Evolutionary conservation across 2,797 vertebrate species (phyloP).

Genomic region (Schizopygopsis malacanthus): DNA sequence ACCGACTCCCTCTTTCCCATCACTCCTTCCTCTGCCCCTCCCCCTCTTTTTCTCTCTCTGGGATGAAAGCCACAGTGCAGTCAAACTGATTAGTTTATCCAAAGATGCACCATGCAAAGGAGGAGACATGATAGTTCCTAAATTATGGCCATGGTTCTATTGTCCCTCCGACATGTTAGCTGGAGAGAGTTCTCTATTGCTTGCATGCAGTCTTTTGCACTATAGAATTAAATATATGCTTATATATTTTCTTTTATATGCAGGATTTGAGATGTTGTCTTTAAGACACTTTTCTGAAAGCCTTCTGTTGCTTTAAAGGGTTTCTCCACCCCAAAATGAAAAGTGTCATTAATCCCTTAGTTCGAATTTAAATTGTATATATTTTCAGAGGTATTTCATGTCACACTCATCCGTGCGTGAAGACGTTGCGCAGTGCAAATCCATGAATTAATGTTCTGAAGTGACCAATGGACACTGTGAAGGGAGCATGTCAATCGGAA

Average conservation of each 20-base stretch:
- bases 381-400: too few relatives aligned
- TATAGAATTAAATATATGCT: slow-evolving; percentile 71
- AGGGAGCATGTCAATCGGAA: too few relatives aligned
- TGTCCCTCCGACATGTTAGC: not conserved
- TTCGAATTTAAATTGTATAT: too few relatives aligned
- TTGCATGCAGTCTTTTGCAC: slow-evolving; percentile 64
- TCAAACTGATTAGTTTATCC: slow-evolving; percentile 66
- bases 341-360: too few relatives aligned
- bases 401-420: too few relatives aligned
- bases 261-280: slow-evolving; percentile 52
- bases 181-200: slow-evolving; percentile 10
- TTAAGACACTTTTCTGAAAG: slow-evolving; percentile 17
- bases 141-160: slow-evolving; percentile 55
- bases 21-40: slow-evolving; percentile 25
- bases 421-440: too few relatives aligned
- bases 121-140: slow-evolving; percentile 60
- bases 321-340: too few relatives aligned
- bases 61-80: slow-evolving; percentile 60
- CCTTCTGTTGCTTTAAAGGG: not conserved
- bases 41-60: slow-evolving; percentile 32
- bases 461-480: too few relatives aligned
- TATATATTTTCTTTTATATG: slow-evolving; percentile 60
- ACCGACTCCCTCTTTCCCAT: not conserved
- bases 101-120: slow-evolving; percentile 53
- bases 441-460: too few relatives aligned